Evolutionary conservation across 2,113 vertebrate species (phyloP).

Genomic region (Callipepla californica): DNA sequence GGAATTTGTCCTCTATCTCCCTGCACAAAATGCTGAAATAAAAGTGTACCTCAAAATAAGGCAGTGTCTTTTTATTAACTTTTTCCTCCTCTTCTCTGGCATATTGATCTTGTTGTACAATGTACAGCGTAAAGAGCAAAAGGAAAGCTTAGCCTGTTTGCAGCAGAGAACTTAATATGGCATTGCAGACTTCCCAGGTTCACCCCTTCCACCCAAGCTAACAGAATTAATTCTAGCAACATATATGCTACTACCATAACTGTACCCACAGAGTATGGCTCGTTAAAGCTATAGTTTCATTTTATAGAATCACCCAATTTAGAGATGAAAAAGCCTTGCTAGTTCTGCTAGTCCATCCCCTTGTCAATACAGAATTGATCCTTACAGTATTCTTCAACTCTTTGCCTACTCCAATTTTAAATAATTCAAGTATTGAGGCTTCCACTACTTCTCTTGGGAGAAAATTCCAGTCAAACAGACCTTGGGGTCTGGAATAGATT

Average conservation of each 20-base stretch:
- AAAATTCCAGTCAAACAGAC: conserved; percentile 8
- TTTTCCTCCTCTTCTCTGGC: neutral
- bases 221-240: neutral
- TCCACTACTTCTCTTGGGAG: neutral
- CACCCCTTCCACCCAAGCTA: neutral
- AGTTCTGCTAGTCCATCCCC: neutral
- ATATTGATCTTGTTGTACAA: neutral
- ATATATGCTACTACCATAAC: neutral
- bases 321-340: neutral
- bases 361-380: conserved; percentile 15
- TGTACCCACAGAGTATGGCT: neutral
- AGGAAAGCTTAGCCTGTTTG: neutral
- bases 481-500: neutral
- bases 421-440: neutral
- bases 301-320: neutral
- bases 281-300: neutral
- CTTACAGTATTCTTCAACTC: neutral
- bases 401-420: neutral
- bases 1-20: neutral
- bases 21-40: neutral
- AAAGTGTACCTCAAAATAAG: neutral
- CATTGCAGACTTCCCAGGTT: neutral
- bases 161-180: neutral
- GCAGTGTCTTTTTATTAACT: neutral
- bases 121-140: neutral